Percentiles rank a stretch among this genome's conserved stretches.
These are phyloP conservation scores for Saccostrea echinata DNA, from an alignment of 1,140 invertebrate genomes.

Conservation along the genomic window DNA sequence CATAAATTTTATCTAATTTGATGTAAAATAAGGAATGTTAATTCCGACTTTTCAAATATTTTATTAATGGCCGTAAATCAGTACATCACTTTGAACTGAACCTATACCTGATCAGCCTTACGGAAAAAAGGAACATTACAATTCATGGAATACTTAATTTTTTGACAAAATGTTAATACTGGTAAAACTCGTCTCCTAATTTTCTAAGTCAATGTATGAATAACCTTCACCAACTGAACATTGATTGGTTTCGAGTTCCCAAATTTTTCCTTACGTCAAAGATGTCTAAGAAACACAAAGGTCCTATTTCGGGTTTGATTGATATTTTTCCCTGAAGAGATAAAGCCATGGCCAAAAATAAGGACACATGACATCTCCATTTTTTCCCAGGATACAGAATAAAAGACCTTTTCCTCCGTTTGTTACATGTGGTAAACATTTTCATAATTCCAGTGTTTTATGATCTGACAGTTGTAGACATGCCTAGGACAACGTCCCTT, in stretches of 20 bases:
- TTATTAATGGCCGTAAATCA: constrained; percentile 33
- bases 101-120: constrained; percentile 6
- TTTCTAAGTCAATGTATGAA: constrained; percentile 30
- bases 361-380: background rate
- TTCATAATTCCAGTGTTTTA: constrained; percentile 29
- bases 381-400: background rate
- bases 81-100: constrained; percentile 1
- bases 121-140: constrained; percentile 9
- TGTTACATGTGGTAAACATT: constrained; percentile 27
- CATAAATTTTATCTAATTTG: background rate
- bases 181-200: background rate
- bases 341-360: background rate
- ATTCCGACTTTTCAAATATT: constrained; percentile 30
- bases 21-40: background rate
- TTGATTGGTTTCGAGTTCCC: background rate
- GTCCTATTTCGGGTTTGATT: background rate
- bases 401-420: constrained; percentile 9
- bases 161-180: constrained; percentile 37
- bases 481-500: constrained; percentile 22
- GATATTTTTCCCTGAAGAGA: background rate
- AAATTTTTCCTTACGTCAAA: constrained; percentile 4
- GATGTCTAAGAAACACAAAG: background rate
- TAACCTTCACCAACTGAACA: constrained; percentile 4
- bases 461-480: background rate
- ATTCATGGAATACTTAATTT: constrained; percentile 33